A percentile compares a stretch with the other conserved stretches of the same genome.
Evolutionary conservation across 2,113 vertebrate genomes (phyloP).

Genomic region (Scortum barcoo): DNA sequence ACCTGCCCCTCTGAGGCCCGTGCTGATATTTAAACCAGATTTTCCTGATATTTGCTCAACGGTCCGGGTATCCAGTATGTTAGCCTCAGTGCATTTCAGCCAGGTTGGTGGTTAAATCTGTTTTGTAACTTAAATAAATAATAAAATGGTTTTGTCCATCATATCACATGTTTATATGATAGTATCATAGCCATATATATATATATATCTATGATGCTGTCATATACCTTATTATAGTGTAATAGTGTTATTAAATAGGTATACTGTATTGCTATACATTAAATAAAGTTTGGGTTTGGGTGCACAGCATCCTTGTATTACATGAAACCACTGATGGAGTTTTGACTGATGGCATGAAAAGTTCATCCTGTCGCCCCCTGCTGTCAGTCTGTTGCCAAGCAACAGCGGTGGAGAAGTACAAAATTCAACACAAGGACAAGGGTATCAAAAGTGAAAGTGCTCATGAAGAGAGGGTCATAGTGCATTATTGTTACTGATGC

Average conservation of each 20-base stretch:
- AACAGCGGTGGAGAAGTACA: not conserved
- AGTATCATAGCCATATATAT: constrained; percentile 61
- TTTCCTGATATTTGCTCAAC: constrained; percentile 74
- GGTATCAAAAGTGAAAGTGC: not conserved
- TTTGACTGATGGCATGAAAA: constrained; percentile 6
- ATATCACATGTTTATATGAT: constrained; percentile 91
- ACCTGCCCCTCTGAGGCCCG: constrained; percentile 36
- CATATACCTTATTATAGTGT: constrained; percentile 75
- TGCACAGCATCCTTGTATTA: constrained; percentile 82
- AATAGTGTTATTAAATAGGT: constrained; percentile 98
- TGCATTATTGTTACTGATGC: not conserved
- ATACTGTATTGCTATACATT: constrained; percentile 96
- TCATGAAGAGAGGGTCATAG: not conserved
- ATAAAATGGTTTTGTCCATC: constrained; percentile 87
- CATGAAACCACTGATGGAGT: constrained; percentile 26
- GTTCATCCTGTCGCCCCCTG: constrained; percentile 46
- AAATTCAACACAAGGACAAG: no score
- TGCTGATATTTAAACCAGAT: constrained; percentile 39
- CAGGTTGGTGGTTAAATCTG: constrained; percentile 80
- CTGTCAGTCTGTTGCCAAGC: constrained; percentile 32
- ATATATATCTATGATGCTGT: constrained; percentile 66
- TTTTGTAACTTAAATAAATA: constrained; percentile 87
- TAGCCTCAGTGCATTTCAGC: constrained; percentile 86
- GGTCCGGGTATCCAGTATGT: constrained; percentile 85
- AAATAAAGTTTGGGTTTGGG: constrained; percentile 97